These are phyloP conservation scores for Acanthurus lineatus DNA, from an alignment of 2,797 vertebrate species.

Conservation along the genomic window DNA sequence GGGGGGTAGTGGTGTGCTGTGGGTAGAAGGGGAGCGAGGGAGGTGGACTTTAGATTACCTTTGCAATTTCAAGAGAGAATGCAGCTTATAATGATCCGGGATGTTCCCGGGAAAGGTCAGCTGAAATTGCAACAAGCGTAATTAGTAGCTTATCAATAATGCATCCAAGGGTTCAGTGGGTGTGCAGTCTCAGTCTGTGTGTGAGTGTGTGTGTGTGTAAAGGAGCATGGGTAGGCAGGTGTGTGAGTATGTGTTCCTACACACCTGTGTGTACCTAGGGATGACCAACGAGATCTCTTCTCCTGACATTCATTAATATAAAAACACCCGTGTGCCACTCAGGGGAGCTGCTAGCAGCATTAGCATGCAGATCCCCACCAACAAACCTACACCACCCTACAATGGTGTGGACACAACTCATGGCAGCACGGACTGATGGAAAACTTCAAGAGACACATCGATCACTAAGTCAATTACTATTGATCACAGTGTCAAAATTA, in stretches of 20 bases:
- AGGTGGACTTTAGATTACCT: constrained; percentile 82
- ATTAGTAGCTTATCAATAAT: constrained; percentile 89
- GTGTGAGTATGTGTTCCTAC: constrained; percentile 36
- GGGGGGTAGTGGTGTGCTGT: constrained; percentile 15
- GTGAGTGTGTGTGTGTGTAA: constrained; percentile 25
- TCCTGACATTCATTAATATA: constrained; percentile 77
- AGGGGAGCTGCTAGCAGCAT: constrained; percentile 62
- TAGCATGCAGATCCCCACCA: constrained; percentile 57
- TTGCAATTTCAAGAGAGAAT: constrained; percentile 83
- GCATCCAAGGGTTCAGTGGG: constrained; percentile 79
- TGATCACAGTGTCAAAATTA: constrained; percentile 77
- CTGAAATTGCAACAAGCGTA: constrained; percentile 86
- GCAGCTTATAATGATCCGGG: constrained; percentile 84
- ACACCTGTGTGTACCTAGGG: constrained; percentile 56
- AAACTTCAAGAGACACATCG: constrained; percentile 78
- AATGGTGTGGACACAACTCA: constrained; percentile 47
- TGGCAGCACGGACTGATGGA: constrained; percentile 61
- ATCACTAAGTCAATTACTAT: constrained; percentile 81
- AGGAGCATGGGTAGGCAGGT: constrained; percentile 30
- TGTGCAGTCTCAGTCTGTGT: constrained; percentile 58
- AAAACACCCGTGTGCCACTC: constrained; percentile 68
- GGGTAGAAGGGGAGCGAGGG: constrained; percentile 28
- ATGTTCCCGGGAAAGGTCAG: constrained; percentile 87
- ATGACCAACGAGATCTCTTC: constrained; percentile 65
- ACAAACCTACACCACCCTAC: constrained; percentile 49